Evolutionary conservation across 1,140 invertebrate species (phyloP), one percentile per base, ranked within the genome.

Genomic region (Pogonomyrmex barbatus): DNA sequence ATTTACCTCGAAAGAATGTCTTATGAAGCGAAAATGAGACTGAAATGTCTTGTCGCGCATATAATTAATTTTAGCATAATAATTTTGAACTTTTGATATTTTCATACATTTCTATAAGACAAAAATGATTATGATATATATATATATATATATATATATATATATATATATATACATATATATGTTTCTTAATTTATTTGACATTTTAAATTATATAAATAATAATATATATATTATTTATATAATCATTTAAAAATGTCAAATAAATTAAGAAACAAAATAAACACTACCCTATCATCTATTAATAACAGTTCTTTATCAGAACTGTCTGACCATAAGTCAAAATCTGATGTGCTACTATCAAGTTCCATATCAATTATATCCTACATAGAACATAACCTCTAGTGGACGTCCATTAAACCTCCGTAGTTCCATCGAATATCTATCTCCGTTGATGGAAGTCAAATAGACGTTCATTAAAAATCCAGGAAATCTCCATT

Each of bases 1-100:
- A 30, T 10, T 45, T 68, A 68, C 65, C 17, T 68, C 65, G 1
- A 68, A 68, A 30, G 39, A 68, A 68, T 24, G n/a, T 60, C 56
- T 60, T 9, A 24, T 60, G 4, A 60, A n/a, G 1, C 56, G 56
- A 9, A 60, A 60, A 60, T 60, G 56, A 4, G 24, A 60, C 30
- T 60, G 24, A 60, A 60, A 60, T 60, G 56, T 60, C n/a, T 10
- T 68, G 4, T 68, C 24, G 24, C 47, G 39, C 65, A 68, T 45
- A 12, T 2, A 3, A 68, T 1, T 47, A 68, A 68, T 68, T 68
- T 4, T 68, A 68, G 4, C 9, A 8, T 1, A 68, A 47, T 30
- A 68, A 45, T 68, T 68, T 14, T 68, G 4, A 30, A 68, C 42
- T 4, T 68, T 47, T 2, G 0, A 8, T 10, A 68, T 3, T 68